A percentile compares a stretch with the other conserved stretches of the same genome.
Evolutionary conservation across 2,888 invertebrate genomes (phyloP).

Genomic region (Seira musarum): DNA sequence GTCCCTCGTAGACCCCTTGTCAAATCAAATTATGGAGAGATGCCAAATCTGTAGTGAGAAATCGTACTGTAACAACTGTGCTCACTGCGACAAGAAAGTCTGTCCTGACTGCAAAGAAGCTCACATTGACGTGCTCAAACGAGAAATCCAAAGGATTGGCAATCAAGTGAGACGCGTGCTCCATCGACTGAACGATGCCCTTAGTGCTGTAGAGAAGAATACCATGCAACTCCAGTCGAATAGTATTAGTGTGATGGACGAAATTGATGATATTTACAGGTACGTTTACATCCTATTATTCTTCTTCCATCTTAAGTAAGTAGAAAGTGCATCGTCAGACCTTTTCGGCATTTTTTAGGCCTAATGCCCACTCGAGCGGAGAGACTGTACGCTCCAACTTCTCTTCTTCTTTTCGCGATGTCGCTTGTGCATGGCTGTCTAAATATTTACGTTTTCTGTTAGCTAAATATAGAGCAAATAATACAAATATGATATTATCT

Average conservation of each 20-base stretch:
- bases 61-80: slow-evolving; percentile 89
- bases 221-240: slow-evolving; percentile 90
- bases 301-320: too few relatives aligned
- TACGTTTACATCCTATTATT: too few relatives aligned
- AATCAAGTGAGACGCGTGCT: slow-evolving; percentile 91
- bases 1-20: slow-evolving; percentile 93
- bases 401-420: slow-evolving; percentile 11
- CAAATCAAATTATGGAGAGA: slow-evolving; percentile 93
- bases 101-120: slow-evolving; percentile 95
- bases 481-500: neutral
- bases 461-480: slow-evolving; percentile 52
- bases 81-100: slow-evolving; percentile 97
- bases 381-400: neutral
- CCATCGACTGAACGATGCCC: slow-evolving; percentile 89
- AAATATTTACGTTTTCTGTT: slow-evolving; percentile 53
- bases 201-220: slow-evolving; percentile 89
- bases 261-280: slow-evolving; percentile 91
- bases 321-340: too few relatives aligned
- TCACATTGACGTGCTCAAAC: slow-evolving; percentile 94
- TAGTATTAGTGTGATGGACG: slow-evolving; percentile 90
- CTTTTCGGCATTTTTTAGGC: too few relatives aligned
- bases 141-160: slow-evolving; percentile 91
- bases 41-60: slow-evolving; percentile 96
- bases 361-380: too few relatives aligned
- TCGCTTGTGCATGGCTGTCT: slow-evolving; percentile 25